A percentile compares a stretch with the other conserved stretches of the same genome.
Conservation (phyloP, 30 jellyfish, hydroid and myxozoan genomes). For the Mastigias papua region DNA sequence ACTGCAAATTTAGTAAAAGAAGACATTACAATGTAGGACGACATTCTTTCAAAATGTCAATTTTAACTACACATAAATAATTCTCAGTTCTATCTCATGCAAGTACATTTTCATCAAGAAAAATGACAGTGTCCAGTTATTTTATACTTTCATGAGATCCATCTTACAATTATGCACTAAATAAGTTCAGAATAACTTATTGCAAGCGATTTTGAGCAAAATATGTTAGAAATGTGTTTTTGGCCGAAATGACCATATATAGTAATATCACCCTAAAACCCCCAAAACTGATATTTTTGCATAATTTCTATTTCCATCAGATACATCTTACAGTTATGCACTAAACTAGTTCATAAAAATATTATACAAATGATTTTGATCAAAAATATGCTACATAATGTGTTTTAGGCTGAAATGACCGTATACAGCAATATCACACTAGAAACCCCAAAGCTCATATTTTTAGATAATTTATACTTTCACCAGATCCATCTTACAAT, state of each 20-base stretch:
- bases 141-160: neutral
- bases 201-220: neutral
- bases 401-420: neutral
- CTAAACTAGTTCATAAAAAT: neutral
- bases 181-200: neutral
- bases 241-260: too few relatives aligned
- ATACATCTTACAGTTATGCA: neutral
- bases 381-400: neutral
- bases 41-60: too few relatives aligned
- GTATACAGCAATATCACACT: neutral
- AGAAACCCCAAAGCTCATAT: neutral
- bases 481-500: neutral
- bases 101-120: neutral
- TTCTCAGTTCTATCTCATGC: neutral
- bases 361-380: neutral
- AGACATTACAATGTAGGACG: too few relatives aligned
- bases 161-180: neutral
- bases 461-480: neutral
- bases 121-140: neutral
- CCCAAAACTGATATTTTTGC: neutral
- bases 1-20: too few relatives aligned
- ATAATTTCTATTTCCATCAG: neutral
- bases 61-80: neutral
- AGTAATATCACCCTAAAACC: too few relatives aligned
- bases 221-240: too few relatives aligned